Conservation (phyloP, 1,140 invertebrate species). For the Ips nitidus region DNA sequence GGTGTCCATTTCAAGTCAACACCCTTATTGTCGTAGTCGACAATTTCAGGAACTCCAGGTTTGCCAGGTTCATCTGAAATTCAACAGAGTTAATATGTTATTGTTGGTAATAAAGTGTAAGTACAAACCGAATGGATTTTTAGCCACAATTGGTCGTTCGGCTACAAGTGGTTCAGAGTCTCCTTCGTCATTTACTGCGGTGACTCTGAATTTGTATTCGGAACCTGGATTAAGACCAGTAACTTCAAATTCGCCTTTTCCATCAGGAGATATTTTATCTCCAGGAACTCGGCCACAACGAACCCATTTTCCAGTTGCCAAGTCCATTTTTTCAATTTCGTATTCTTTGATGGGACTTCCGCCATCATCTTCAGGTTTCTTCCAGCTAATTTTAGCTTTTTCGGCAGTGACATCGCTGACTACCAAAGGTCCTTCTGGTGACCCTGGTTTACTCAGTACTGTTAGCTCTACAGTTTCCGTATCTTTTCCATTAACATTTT, state of each 20-base stretch:
- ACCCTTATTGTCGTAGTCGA: conserved; percentile 91
- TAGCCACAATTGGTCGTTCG: conserved; percentile 81
- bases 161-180: conserved; percentile 92
- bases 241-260: conserved; percentile 74
- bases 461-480: conserved; percentile 87
- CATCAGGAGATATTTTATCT: conserved; percentile 65
- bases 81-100: not conserved
- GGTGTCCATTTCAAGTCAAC: conserved; percentile 93
- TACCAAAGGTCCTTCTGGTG: conserved; percentile 87
- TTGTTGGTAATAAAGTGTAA: not conserved
- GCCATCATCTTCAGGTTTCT: conserved; percentile 91
- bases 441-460: conserved; percentile 82
- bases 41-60: conserved; percentile 86
- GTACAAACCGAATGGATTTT: conserved; percentile 91
- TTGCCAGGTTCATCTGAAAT: conserved; percentile 75
- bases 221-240: conserved; percentile 86
- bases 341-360: conserved; percentile 92
- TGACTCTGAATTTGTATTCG: conserved; percentile 95
- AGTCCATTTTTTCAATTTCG: conserved; percentile 92
- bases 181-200: conserved; percentile 93
- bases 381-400: conserved; percentile 85
- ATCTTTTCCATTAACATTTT: conserved; percentile 89
- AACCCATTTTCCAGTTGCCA: conserved; percentile 86
- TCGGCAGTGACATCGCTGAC: conserved; percentile 85
- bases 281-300: conserved; percentile 78